phyloP scores from a whole-genome alignment of 2,797 vertebrate species.

The Gymnoscopelus microlampas region DNA sequence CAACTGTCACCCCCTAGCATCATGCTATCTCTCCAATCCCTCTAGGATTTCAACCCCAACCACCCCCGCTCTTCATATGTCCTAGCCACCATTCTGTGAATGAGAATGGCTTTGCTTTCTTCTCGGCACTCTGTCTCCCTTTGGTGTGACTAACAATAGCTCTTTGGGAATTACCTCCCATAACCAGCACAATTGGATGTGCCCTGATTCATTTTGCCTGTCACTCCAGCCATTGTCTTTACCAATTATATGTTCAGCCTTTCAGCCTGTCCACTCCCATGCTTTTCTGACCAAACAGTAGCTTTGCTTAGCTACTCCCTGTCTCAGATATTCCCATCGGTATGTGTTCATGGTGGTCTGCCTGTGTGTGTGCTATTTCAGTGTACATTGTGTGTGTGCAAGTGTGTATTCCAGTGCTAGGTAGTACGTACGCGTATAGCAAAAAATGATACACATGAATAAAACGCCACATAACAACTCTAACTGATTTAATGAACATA shows the following conservation, averaged over 20 bases:
- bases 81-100: conserved; percentile 34
- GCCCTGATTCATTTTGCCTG: conserved; percentile 57
- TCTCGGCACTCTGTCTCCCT: conserved; percentile 33
- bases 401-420: background rate
- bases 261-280: conserved; percentile 24
- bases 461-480: no score
- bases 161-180: conserved; percentile 39
- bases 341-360: conserved; percentile 26
- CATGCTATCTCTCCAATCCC: conserved; percentile 52
- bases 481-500: conserved; percentile 49
- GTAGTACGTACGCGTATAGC: no score
- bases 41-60: conserved; percentile 49
- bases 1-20: conserved; percentile 74
- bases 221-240: conserved; percentile 56
- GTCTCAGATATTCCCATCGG: conserved; percentile 24
- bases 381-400: background rate
- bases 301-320: conserved; percentile 33
- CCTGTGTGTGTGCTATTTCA: conserved; percentile 3
- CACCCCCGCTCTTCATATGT: background rate
- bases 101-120: conserved; percentile 51
- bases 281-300: conserved; percentile 34
- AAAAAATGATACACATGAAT: no score
- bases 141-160: conserved; percentile 38
- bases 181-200: conserved; percentile 42
- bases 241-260: conserved; percentile 59